A percentile compares a stretch with the other conserved stretches of the same genome.
Conservation (phyloP, 2,888 invertebrate species). For the Nipponacmea schrenckii region DNA sequence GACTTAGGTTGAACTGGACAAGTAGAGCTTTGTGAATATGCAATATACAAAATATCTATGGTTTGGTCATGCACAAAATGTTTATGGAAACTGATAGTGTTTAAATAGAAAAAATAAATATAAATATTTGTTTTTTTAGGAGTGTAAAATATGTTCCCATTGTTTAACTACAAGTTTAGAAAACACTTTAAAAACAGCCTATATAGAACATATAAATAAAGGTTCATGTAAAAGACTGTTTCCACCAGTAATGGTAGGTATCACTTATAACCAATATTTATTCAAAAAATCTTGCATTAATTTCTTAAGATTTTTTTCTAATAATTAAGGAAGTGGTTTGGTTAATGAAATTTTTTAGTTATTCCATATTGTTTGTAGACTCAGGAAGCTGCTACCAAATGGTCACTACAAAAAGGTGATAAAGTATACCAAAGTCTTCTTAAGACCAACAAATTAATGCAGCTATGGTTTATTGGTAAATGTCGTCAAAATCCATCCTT, state of each 20-base stretch:
- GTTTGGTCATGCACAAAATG: too few species aligned
- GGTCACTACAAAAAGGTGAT: constrained; percentile 38
- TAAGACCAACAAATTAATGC: constrained; percentile 79
- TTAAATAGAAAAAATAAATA: too few species aligned
- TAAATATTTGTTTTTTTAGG: constrained; percentile 43
- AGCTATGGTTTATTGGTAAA: constrained; percentile 89
- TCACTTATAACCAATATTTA: neutral
- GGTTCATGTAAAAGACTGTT: constrained; percentile 84
- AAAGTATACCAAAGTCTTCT: constrained; percentile 71
- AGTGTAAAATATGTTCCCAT: constrained; percentile 81
- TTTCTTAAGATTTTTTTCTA: too few species aligned
- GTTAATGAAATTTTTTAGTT: too few species aligned
- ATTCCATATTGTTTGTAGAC: constrained; percentile 39
- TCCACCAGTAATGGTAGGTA: constrained; percentile 73
- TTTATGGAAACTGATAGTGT: too few species aligned
- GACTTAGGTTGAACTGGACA: too few species aligned
- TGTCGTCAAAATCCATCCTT: constrained; percentile 83
- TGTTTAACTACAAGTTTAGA: constrained; percentile 77
- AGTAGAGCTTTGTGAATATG: too few species aligned
- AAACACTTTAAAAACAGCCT: constrained; percentile 76
- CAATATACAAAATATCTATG: too few species aligned
- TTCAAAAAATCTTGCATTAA: too few species aligned
- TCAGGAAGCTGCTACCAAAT: constrained; percentile 40
- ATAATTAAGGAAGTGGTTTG: neutral
- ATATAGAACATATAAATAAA: constrained; percentile 82